These are phyloP conservation scores for Glaucomys volans DNA, from an alignment of 2,113 vertebrate genomes.

Conservation along the genomic window DNA sequence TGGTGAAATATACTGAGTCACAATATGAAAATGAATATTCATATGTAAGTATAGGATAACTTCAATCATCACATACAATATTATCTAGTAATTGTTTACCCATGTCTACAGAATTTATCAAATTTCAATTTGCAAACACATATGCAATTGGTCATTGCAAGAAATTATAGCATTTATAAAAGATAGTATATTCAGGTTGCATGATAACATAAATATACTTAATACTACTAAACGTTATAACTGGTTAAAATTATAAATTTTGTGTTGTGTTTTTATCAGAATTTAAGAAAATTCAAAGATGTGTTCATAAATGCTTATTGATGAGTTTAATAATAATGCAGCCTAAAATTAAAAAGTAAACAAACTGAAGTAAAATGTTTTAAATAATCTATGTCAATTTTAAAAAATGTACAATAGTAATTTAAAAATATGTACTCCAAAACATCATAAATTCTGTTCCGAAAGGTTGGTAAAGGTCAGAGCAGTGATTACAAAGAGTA, in stretches of 20 bases:
- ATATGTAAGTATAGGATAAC: background rate
- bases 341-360: background rate
- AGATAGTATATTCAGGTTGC: background rate
- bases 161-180: background rate
- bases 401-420: background rate
- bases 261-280: background rate
- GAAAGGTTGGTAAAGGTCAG: background rate
- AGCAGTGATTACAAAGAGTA: constrained; percentile 19
- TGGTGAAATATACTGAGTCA: background rate
- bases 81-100: background rate
- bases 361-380: background rate
- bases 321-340: background rate
- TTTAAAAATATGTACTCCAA: background rate
- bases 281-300: background rate
- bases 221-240: background rate
- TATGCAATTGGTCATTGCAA: background rate
- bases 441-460: background rate
- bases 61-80: background rate
- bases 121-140: background rate
- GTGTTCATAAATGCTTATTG: background rate
- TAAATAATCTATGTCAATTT: background rate
- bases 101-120: background rate
- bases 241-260: background rate
- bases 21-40: constrained; percentile 10
- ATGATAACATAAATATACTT: background rate